Evolutionary conservation across 2,888 invertebrate genomes (phyloP).

Genomic region (Himalopsyche japonica): DNA sequence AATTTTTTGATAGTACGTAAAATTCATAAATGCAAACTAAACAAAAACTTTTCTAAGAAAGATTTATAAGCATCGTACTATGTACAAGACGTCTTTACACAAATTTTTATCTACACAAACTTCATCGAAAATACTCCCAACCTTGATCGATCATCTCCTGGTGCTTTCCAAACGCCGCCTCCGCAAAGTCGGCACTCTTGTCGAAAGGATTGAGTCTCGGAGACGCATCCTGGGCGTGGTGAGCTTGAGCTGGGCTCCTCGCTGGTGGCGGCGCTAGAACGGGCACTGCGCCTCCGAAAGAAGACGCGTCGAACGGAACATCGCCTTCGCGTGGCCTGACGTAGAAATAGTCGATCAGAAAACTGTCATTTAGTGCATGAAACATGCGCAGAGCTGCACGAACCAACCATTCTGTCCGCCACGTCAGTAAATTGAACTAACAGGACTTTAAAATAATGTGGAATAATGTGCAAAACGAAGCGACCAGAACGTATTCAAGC

Average conservation of each 20-base stretch:
- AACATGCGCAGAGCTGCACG: background rate
- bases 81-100: no score
- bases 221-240: conserved; percentile 59
- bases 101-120: no score
- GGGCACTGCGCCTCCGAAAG: conserved; percentile 63
- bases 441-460: no score
- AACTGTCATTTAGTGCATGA: no score
- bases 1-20: no score
- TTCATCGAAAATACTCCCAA: background rate
- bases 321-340: conserved; percentile 60
- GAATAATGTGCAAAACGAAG: no score
- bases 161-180: conserved; percentile 45
- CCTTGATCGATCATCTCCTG: conserved; percentile 8
- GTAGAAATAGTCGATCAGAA: background rate
- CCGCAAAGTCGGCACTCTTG: conserved; percentile 56
- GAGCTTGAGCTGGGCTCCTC: conserved; percentile 24
- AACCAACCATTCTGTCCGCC: no score
- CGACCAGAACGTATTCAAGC: no score
- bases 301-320: conserved; percentile 35
- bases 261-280: conserved; percentile 77
- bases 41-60: no score
- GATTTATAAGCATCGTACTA: no score
- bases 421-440: no score
- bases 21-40: no score
- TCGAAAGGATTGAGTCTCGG: conserved; percentile 81